phyloP scores from a whole-genome alignment of 2,797 vertebrate species.

The Coregonus sp. region DNA sequence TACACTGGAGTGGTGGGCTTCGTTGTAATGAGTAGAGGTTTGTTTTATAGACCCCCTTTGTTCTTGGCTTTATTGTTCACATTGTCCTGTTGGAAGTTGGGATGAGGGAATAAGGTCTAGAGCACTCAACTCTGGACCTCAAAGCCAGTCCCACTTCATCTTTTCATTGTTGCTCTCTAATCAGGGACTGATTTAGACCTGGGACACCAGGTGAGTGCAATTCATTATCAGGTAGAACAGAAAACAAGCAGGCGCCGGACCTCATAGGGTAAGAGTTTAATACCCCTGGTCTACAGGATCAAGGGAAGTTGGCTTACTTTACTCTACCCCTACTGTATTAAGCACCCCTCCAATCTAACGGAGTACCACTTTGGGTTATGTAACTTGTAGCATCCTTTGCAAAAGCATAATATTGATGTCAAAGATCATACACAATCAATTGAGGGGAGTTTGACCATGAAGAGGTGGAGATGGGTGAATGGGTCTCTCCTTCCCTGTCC shows the following conservation, averaged over 20 bases:
- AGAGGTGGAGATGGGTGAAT: neutral
- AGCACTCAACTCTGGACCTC: too few relatives aligned
- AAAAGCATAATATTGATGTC: neutral
- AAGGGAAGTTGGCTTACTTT: neutral
- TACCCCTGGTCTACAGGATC: conserved; percentile 13
- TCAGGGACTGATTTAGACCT: too few relatives aligned
- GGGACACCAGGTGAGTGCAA: too few relatives aligned
- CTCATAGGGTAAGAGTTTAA: too few relatives aligned
- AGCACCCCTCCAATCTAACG: neutral
- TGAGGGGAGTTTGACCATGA: neutral
- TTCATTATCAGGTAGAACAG: too few relatives aligned
- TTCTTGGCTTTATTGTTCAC: conserved; percentile 48
- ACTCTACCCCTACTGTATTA: neutral
- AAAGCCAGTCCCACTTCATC: too few relatives aligned
- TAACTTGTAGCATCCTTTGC: neutral
- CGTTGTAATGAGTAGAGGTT: conserved; percentile 24
- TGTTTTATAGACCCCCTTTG: conserved; percentile 67
- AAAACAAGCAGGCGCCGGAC: too few relatives aligned
- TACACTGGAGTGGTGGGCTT: conserved; percentile 28
- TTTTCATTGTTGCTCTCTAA: too few relatives aligned
- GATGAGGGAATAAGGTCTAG: conserved; percentile 16
- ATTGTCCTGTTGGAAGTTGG: conserved; percentile 29
- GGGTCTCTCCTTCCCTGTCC: conserved; percentile 42
- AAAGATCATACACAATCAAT: neutral
- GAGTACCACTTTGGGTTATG: neutral